phyloP scores from a whole-genome alignment of 92 coral and sea anemone species.

The Parazoanthus atlanticus region DNA sequence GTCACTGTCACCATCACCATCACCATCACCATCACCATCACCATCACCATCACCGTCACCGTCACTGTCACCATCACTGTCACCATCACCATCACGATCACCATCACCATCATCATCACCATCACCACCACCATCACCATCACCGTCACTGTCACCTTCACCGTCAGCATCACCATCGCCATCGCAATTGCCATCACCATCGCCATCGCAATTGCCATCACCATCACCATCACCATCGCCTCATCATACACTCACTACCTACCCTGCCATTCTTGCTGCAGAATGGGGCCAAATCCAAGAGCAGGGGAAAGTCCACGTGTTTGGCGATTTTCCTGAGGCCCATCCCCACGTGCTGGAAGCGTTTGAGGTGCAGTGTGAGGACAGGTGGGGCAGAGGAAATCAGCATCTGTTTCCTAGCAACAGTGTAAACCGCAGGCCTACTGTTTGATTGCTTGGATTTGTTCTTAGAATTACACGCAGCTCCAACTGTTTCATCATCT shows the following conservation, averaged over 20 bases:
- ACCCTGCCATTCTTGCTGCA: conserved; percentile 87
- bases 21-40: not conserved
- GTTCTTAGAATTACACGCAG: conserved; percentile 38
- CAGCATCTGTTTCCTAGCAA: conserved; percentile 89
- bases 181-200: not conserved
- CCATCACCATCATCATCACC: not conserved
- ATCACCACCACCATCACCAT: not conserved
- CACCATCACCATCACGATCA: not conserved
- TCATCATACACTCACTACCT: not conserved
- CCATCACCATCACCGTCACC: not conserved
- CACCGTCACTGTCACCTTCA: no score
- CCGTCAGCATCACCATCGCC: not conserved
- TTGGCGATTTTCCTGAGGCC: conserved; percentile 84
- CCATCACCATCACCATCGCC: not conserved
- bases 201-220: not conserved
- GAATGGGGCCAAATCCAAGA: conserved; percentile 88
- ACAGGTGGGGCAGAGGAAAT: conserved; percentile 89
- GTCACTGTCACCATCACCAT: not conserved
- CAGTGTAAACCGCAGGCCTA: conserved; percentile 77
- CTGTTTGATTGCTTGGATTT: conserved; percentile 40
- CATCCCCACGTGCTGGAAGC: conserved; percentile 92
- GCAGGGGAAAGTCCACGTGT: conserved; percentile 89
- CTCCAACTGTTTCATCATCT: conserved; percentile 39
- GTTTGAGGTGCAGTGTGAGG: conserved; percentile 88
- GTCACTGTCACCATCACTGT: not conserved